phyloP scores from a whole-genome alignment of 2,797 vertebrate species.

The Alcedo atthis region DNA sequence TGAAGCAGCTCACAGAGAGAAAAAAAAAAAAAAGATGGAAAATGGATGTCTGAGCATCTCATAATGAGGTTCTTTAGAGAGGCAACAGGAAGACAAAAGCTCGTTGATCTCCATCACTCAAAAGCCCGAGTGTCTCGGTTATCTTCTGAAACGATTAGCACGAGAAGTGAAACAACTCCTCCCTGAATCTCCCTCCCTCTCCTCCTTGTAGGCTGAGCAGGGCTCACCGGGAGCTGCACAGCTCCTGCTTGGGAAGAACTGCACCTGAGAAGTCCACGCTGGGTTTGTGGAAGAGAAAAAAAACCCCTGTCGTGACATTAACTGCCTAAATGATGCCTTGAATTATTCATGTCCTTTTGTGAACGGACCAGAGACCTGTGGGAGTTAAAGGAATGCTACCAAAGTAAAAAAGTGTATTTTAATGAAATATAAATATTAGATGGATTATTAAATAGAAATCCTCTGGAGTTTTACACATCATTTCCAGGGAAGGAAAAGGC shows the following conservation, averaged over 20 bases:
- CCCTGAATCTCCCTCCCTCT: background rate
- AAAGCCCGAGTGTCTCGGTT: background rate
- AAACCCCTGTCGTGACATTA: background rate
- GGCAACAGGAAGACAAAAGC: background rate
- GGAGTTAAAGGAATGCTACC: background rate
- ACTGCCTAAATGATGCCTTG: background rate
- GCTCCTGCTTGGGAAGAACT: background rate
- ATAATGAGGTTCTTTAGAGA: background rate
- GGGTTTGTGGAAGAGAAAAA: background rate
- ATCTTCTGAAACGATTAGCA: background rate
- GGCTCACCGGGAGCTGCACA: background rate
- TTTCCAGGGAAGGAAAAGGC: slow-evolving; percentile 33
- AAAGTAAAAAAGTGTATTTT: slow-evolving; percentile 4
- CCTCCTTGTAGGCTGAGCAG: background rate
- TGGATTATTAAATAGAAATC: slow-evolving; percentile 24
- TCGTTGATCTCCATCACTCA: background rate
- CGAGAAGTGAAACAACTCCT: background rate
- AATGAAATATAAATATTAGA: slow-evolving; percentile 53
- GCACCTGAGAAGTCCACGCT: background rate
- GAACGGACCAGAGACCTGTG: background rate
- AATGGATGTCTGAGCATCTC: background rate
- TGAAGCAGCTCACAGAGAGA: background rate
- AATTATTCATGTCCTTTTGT: background rate
- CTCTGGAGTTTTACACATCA: slow-evolving; percentile 12
- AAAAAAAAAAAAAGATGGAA: background rate